Evolutionary conservation across 2,888 invertebrate genomes (phyloP), one percentile per base, ranked within the genome.

Genomic region (Drosophila mercatorum): DNA sequence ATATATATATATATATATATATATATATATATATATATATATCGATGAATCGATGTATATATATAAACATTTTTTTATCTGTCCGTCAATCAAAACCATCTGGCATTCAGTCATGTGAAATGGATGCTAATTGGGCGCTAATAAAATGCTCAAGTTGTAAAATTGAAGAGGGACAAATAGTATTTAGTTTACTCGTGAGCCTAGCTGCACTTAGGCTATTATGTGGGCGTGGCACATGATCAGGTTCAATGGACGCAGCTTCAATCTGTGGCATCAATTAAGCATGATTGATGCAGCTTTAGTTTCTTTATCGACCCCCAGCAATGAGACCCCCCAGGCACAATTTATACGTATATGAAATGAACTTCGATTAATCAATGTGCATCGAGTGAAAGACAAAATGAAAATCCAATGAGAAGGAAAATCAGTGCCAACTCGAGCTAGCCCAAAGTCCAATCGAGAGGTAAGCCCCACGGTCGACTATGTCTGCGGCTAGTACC

Each of bases 331-430:
- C 71, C 44, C 71, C 78, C 55, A 41, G 28, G 64, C 49, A 56
- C 49, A 17, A n/a, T 26, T 76, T 71, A 80, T 68, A 74, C 75
- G 76, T 38, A 34, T 34, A 80, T 80, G 72, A 57, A 57, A 80
- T 84, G 77, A 81, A 68, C 75, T 68, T 72, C 78, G 60, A 91
- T 91, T 91, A 91, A 91, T 90, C 86, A 90, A 86, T 65, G 83
- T 77, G 80, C 78, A 72, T 40, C 38, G 81, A 86, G 74, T 69
- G 74, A 81, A 68, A 66, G 53, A 80, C 77, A 78, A 77, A 72
- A 75, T 41, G 55, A 55, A 80, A 89, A 83, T 63, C 71, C 76
- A 69, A 63, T 75, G 72, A 85, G 56, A 60, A 65, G 69, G 76
- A 56, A 58, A 69, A 62, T n/a, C 46, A 59, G 62, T 60, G 53